Evolutionary conservation across 2,113 vertebrate species (phyloP).

Genomic region (Progne subis): DNA sequence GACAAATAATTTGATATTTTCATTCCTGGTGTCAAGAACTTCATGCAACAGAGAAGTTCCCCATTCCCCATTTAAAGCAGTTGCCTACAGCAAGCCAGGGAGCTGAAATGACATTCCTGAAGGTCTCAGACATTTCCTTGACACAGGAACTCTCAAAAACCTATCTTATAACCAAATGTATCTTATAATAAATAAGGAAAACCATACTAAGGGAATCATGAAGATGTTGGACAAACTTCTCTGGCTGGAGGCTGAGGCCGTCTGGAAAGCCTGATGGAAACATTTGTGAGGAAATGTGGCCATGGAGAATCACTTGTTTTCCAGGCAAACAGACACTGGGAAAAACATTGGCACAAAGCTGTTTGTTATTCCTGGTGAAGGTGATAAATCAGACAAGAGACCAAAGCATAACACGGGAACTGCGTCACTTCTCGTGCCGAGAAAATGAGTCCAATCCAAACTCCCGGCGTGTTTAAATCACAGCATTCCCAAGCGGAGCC

Average conservation of each 20-base stretch:
- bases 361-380: not conserved
- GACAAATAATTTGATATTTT: not conserved
- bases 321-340: not conserved
- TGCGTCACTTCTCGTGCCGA: rapidly evolving
- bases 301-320: not conserved
- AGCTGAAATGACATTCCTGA: not conserved
- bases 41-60: rapidly evolving
- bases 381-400: not conserved
- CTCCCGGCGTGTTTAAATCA: not conserved
- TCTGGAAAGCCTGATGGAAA: not conserved
- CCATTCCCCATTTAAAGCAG: not conserved
- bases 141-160: not conserved
- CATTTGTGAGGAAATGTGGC: not conserved
- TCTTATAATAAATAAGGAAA: not conserved
- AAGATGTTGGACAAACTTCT: not conserved
- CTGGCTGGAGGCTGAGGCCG: not conserved
- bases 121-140: not conserved
- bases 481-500: not conserved
- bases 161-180: not conserved
- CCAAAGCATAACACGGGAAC: not conserved
- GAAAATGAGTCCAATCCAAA: not conserved
- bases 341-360: not conserved
- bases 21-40: not conserved
- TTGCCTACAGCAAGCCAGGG: not conserved
- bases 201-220: not conserved